These are phyloP conservation scores for Notothenia coriiceps DNA, from an alignment of 2,113 vertebrate genomes.

Conservation along the genomic window DNA sequence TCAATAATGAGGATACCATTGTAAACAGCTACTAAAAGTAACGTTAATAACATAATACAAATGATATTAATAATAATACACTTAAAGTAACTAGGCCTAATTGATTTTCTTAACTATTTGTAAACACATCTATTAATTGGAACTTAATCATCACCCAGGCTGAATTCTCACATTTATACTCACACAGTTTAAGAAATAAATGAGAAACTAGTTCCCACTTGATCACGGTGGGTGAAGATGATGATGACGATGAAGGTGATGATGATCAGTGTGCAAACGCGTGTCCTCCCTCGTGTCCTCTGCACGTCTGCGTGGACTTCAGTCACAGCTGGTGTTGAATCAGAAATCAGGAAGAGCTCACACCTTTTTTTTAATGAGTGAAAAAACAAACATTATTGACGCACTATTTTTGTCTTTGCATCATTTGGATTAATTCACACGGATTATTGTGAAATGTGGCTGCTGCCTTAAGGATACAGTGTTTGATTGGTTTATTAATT, in stretches of 20 bases:
- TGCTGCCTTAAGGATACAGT: background rate
- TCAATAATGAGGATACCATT: background rate
- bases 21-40: background rate
- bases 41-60: conserved; percentile 28
- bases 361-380: conserved; percentile 36
- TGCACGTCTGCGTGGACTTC: conserved; percentile 43
- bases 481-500: conserved; percentile 20
- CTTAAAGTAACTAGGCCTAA: conserved; percentile 45
- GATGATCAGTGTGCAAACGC: conserved; percentile 39
- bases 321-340: conserved; percentile 30
- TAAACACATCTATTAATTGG: background rate
- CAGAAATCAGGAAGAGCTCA: conserved; percentile 37
- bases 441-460: background rate
- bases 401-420: background rate
- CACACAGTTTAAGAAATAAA: conserved; percentile 22
- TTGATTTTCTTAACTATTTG: conserved; percentile 27
- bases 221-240: conserved; percentile 34
- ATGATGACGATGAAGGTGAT: conserved; percentile 27
- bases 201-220: conserved; percentile 21
- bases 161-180: conserved; percentile 25
- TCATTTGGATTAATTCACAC: background rate
- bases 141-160: background rate
- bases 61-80: background rate
- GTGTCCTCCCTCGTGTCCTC: conserved; percentile 42
- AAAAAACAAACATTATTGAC: conserved; percentile 41